Conservation (phyloP, 2,113 vertebrate genomes). For the Nerophis ophidion region DNA sequence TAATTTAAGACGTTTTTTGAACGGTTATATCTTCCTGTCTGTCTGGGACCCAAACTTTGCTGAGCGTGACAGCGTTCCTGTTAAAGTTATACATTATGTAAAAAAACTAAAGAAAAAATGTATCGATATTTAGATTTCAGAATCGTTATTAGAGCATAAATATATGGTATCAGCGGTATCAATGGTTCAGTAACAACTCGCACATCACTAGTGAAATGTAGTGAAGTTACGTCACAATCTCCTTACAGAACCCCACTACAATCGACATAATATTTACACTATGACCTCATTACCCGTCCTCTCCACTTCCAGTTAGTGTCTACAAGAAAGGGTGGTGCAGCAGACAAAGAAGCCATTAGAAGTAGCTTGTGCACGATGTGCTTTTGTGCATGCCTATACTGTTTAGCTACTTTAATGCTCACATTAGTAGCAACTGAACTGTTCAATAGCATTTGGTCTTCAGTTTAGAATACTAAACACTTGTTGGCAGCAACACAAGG, state of each 20-base stretch:
- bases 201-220: conserved; percentile 6
- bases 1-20: too few relatives aligned
- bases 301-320: conserved; percentile 48
- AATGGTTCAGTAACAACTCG: too few relatives aligned
- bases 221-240: conserved; percentile 30
- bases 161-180: too few relatives aligned
- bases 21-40: too few relatives aligned
- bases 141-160: too few relatives aligned
- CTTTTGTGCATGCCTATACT: conserved; percentile 22
- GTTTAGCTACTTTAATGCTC: conserved; percentile 9
- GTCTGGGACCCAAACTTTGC: too few relatives aligned
- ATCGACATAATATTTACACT: conserved; percentile 49
- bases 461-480: background rate
- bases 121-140: too few relatives aligned
- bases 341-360: conserved; percentile 55
- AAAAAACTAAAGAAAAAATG: too few relatives aligned
- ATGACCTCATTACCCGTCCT: conserved; percentile 45
- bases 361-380: conserved; percentile 25
- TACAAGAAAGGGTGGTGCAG: conserved; percentile 53
- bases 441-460: background rate
- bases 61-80: too few relatives aligned
- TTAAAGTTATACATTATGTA: too few relatives aligned
- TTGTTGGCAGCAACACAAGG: background rate
- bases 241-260: conserved; percentile 36
- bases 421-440: background rate